A percentile compares a stretch with the other conserved stretches of the same genome.
These are phyloP conservation scores for Trichonephila inaurata DNA, from an alignment of 1,140 invertebrate species.

Conservation along the genomic window DNA sequence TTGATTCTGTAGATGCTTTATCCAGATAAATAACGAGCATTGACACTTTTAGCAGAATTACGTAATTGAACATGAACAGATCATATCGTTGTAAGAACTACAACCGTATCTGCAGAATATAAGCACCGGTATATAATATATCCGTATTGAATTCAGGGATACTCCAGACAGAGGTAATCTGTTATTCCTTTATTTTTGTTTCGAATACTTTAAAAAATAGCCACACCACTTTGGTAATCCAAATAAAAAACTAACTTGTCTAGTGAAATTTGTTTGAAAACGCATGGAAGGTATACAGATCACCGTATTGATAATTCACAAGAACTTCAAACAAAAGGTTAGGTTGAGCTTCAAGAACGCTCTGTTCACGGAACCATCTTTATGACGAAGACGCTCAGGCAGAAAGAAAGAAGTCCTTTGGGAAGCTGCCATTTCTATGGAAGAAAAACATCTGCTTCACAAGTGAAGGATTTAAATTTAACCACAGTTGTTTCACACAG, in stretches of 20 bases:
- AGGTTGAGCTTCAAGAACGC: not conserved
- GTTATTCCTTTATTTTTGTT: not conserved
- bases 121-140: not conserved
- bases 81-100: not conserved
- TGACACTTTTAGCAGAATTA: not conserved
- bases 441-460: conserved; percentile 47
- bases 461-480: conserved; percentile 67
- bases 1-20: not conserved
- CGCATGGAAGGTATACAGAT: not conserved
- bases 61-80: not conserved
- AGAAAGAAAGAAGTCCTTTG: conserved; percentile 43
- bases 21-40: too few species aligned
- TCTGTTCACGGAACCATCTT: not conserved
- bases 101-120: not conserved
- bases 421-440: conserved; percentile 33
- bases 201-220: not conserved
- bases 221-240: not conserved
- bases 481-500: conserved; percentile 58
- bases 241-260: not conserved
- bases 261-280: not conserved
- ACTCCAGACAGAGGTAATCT: not conserved
- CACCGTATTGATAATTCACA: not conserved
- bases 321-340: conserved; percentile 4
- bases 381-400: conserved; percentile 1
- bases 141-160: not conserved